phyloP scores from a whole-genome alignment of 2,888 invertebrate genomes.

The Dryobota labecula region DNA sequence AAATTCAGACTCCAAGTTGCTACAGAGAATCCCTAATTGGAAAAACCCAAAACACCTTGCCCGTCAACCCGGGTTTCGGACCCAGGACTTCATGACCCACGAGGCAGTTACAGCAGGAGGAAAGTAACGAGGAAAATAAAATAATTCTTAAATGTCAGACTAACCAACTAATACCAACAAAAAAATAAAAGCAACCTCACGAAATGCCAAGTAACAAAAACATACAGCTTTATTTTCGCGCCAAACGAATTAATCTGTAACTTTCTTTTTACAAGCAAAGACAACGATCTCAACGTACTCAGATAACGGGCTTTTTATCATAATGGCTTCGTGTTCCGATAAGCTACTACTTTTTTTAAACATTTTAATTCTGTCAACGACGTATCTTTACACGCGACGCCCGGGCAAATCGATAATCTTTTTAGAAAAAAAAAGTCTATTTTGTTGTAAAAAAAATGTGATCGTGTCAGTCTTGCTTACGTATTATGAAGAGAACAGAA shows the following conservation, averaged over 20 bases:
- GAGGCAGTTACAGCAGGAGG: background rate
- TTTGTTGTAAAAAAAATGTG: background rate
- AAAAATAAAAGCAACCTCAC: conserved; percentile 6
- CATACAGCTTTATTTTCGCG: conserved; percentile 56
- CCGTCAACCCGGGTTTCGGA: background rate
- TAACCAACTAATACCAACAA: conserved; percentile 3
- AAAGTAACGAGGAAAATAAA: background rate
- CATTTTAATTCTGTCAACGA: conserved; percentile 70
- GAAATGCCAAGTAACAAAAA: conserved; percentile 34
- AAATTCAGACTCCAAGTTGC: background rate
- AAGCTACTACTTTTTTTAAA: conserved; percentile 77
- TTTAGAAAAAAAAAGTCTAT: conserved; percentile 20
- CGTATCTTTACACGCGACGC: conserved; percentile 70
- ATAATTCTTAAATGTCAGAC: conserved; percentile 8
- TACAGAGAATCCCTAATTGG: no score
- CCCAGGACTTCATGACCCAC: background rate
- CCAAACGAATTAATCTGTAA: conserved; percentile 58
- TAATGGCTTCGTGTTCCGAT: conserved; percentile 82
- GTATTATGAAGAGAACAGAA: background rate
- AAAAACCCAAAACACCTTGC: no score
- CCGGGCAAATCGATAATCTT: conserved; percentile 61
- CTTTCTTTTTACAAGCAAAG: conserved; percentile 70
- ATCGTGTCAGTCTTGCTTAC: conserved; percentile 13
- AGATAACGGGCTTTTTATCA: conserved; percentile 80
- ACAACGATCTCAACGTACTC: conserved; percentile 65